These are phyloP conservation scores for Larimichthys polyactis DNA, from an alignment of 2,113 vertebrate species.

Conservation along the genomic window DNA sequence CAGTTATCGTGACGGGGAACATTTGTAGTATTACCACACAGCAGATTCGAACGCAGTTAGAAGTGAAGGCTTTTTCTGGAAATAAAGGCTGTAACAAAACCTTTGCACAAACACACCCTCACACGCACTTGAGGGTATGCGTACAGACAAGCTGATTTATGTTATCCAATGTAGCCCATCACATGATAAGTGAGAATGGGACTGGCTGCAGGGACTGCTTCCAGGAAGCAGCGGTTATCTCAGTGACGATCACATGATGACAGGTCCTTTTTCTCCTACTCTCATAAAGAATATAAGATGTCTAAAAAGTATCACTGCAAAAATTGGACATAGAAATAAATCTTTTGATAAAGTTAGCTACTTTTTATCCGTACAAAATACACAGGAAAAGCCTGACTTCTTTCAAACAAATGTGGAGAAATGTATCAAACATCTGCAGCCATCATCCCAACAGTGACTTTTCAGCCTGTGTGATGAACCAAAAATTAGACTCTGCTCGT, in stretches of 20 bases:
- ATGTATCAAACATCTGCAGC: slow-evolving; percentile 21
- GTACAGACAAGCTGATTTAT: slow-evolving; percentile 66
- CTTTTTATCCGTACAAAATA: neutral
- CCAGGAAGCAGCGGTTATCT: slow-evolving; percentile 70
- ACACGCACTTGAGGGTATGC: slow-evolving; percentile 22
- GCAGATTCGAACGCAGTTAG: slow-evolving; percentile 15
- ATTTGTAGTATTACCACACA: slow-evolving; percentile 13
- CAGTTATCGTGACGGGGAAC: neutral
- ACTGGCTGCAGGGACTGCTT: slow-evolving; percentile 76
- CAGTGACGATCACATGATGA: slow-evolving; percentile 76
- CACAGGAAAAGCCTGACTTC: neutral
- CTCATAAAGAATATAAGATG: slow-evolving; percentile 47
- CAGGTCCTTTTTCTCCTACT: slow-evolving; percentile 47
- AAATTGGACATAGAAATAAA: neutral
- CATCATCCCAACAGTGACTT: slow-evolving; percentile 19
- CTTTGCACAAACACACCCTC: slow-evolving; percentile 30
- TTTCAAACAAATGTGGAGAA: neutral
- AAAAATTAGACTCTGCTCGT: slow-evolving; percentile 36
- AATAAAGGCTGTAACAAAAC: slow-evolving; percentile 16
- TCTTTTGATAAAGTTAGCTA: neutral
- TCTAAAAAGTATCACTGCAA: slow-evolving; percentile 22
- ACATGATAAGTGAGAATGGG: slow-evolving; percentile 80
- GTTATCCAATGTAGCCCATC: slow-evolving; percentile 72
- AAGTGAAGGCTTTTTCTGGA: slow-evolving; percentile 27
- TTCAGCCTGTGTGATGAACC: slow-evolving; percentile 35